Evolutionary conservation across 2,113 vertebrate species (phyloP).

Genomic region (Hemibagrus wyckioides): DNA sequence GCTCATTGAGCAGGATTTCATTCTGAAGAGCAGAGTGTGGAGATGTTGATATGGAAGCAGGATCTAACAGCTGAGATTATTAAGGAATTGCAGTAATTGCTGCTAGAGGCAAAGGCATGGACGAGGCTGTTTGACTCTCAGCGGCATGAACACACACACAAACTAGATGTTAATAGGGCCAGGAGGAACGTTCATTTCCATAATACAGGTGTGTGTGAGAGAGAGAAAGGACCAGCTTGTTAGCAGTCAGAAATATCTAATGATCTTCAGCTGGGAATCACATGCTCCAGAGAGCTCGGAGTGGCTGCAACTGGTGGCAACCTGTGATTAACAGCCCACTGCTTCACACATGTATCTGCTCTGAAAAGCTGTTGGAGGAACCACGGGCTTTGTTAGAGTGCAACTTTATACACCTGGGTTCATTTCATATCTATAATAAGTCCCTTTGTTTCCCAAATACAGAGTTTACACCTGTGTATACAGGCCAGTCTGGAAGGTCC

Average conservation of each 20-base stretch:
- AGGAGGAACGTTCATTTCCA: background rate
- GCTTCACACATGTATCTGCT: background rate
- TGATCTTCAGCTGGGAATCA: background rate
- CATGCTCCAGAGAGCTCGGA: background rate
- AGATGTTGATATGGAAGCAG: background rate
- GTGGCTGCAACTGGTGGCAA: background rate
- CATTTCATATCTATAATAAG: background rate
- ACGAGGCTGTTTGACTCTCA: background rate
- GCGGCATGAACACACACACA: background rate
- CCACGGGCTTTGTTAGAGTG: background rate
- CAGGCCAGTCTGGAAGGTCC: background rate
- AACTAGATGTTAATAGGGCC: background rate
- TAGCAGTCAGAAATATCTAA: background rate
- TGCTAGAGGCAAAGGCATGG: background rate
- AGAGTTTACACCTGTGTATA: background rate
- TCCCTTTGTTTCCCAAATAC: background rate
- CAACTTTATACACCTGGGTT: background rate
- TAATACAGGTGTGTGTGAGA: background rate
- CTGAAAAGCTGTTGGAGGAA: background rate
- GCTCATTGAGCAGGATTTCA: background rate
- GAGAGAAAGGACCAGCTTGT: background rate
- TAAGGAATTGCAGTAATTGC: background rate
- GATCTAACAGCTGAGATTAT: background rate
- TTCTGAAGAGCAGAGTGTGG: background rate
- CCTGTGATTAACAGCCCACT: constrained; percentile 13